Evolutionary conservation across 2,113 vertebrate species (phyloP), one percentile per base, ranked within the genome.

Genomic region (Colossoma macropomum): DNA sequence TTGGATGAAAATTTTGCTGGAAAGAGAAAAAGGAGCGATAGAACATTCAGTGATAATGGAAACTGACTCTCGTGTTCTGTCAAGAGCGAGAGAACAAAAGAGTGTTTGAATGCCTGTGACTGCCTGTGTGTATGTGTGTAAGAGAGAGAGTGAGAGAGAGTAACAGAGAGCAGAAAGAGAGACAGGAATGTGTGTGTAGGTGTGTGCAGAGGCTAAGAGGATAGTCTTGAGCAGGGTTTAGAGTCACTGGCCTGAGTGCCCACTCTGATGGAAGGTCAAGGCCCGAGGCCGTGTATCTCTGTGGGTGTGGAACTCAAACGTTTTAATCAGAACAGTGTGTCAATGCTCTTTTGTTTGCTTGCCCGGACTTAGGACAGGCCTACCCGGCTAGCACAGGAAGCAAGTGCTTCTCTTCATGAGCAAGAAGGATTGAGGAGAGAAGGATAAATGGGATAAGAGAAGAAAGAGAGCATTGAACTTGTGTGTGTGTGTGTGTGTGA

Each of bases 31-130:
- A 21, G 28, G 3, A 17, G 56, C 25, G 28, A 77, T 13, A 71
- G 81, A 62, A 45, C 28, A 62, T 69, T 48, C 27, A 72, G 27
- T 71, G 68, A 72, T 71, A 83, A 41, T 32, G 27, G 62, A 82
- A 66, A 69, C 52, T 65, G 41, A 8, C 13, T 41, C 21, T 62
- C 23, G 50, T 60, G 52, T 59, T 60, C 65, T 28, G 75, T 21
- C 56, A 27, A 84, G 56, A 69, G 54, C 17, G 21, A 32, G 21
- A 15, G 66, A 71, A 27, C 28, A 16, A 83, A 60, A 71, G 75
- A 59, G 32, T 1, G 30, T 65, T 38, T 63, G 21, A 63, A 41
- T 41, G 75, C 50, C n/a, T 48, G n/a, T n/a, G n/a, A n/a, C n/a
- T n/a, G n/a, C n/a, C n/a, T n/a, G n/a, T n/a, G n/a, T n/a, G n/a